Base-by-base conservation (phyloP, 2,888 invertebrate species). In the Aricia artaxerxes region DNA sequence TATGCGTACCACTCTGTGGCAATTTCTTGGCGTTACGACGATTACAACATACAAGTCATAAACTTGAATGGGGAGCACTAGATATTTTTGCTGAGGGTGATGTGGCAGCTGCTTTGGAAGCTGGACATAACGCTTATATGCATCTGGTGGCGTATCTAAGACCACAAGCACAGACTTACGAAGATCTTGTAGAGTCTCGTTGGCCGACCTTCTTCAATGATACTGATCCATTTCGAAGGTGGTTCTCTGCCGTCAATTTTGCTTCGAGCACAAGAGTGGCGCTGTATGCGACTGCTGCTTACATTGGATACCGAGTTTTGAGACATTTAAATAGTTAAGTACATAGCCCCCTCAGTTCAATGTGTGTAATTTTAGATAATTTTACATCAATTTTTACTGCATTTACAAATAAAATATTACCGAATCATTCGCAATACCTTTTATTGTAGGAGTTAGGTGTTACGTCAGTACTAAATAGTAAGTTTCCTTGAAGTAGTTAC, bases 31-130 rank as follows among this genome's bases (percentile, higher is more conserved):
- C 89, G 2, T 79, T 93, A 64, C 85, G 88, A 13, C 82, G 80
- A 24, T 82, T 91, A 0, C 81, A 73, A 5, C 83, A 83, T 44
- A 82, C 84, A 3, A 86, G 84, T 49, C 85, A 82, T 61, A 84
- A 83, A 72, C 82, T 94, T 49, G 93, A 92, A 81, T 94, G 94
- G 94, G 90, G 90, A n/a, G 88, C 94, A 4, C 80, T 94, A 53
- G 94, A 94, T 79, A 81, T 94, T 1, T 94, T 91, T 78, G 91
- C 88, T 24, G 94, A 94, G 0, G 94, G 94, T 0, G 94, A 94
- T 78, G 85, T 94, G 1, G 90, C 90, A 0, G 88, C 90, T 0
- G 91, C 94, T 0, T 82, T 94, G 53, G 91, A 94, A 83, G 94
- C 94, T 16, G 94, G 94, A 0, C 91, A 94, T 77, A 84, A 84